Conservation (phyloP, 2,113 vertebrate species). For the Platycercus adscitus region DNA sequence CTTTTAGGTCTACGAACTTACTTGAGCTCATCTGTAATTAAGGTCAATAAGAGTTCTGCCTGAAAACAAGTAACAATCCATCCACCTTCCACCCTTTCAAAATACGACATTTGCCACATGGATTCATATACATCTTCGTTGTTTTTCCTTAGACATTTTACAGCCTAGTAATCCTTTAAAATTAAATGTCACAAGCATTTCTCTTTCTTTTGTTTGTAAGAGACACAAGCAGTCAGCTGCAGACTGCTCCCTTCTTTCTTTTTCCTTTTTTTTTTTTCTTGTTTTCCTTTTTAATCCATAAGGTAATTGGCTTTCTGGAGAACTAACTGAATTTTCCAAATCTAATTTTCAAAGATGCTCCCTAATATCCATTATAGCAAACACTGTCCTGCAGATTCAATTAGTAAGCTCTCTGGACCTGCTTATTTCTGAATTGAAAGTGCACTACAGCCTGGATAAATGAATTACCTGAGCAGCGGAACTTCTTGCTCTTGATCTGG, state of each 20-base stretch:
- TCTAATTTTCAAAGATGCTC: constrained; percentile 80
- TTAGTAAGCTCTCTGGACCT: constrained; percentile 76
- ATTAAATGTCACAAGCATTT: background rate
- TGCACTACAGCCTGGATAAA: constrained; percentile 67
- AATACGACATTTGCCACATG: background rate
- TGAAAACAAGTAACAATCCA: background rate
- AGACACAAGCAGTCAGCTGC: background rate
- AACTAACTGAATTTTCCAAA: constrained; percentile 81
- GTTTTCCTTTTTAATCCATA: constrained; percentile 65
- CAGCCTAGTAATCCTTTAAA: background rate
- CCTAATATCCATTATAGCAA: constrained; percentile 76
- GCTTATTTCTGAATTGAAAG: constrained; percentile 63
- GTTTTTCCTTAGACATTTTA: background rate
- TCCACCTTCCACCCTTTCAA: background rate
- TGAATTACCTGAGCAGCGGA: constrained; percentile 98
- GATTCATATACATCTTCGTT: background rate
- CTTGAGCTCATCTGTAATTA: background rate
- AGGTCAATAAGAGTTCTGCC: background rate
- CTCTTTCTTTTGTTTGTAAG: background rate
- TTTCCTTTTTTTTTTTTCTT: constrained; percentile 13
- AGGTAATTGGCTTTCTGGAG: constrained; percentile 80
- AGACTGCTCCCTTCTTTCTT: background rate
- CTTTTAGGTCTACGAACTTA: background rate
- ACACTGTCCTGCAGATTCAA: constrained; percentile 77
- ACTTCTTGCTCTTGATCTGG: constrained; percentile 99